phyloP scores from a whole-genome alignment of 53 echinoderm and acorn worm genomes.

The Echinarachnius parma region DNA sequence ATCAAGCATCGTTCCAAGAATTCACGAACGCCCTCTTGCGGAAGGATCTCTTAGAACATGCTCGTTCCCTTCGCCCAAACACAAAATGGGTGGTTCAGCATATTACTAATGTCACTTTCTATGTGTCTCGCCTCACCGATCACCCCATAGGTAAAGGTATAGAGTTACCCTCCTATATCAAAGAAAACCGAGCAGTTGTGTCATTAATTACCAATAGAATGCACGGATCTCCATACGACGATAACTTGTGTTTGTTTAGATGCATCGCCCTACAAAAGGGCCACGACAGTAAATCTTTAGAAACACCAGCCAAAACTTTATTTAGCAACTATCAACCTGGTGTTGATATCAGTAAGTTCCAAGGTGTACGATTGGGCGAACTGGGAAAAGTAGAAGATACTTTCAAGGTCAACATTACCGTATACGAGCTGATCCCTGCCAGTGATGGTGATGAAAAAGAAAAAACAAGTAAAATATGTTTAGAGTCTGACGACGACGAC shows the following conservation, averaged over 20 bases:
- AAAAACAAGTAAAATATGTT: too few species aligned
- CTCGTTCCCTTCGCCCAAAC: conserved; percentile 25
- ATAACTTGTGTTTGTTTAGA: conserved; percentile 31
- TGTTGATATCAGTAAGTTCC: not conserved
- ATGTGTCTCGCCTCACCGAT: conserved; percentile 12
- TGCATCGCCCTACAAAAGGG: conserved; percentile 3
- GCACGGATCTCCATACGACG: not conserved
- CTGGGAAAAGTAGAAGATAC: conserved; percentile 12
- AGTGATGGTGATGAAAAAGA: not conserved
- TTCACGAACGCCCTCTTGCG: not conserved
- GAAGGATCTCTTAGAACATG: conserved; percentile 16
- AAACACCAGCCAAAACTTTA: not conserved
- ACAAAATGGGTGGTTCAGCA: conserved; percentile 48
- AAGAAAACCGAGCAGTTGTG: not conserved
- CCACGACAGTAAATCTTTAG: not conserved
- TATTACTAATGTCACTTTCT: conserved; percentile 40
- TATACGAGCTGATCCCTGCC: conserved; percentile 7
- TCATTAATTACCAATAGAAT: conserved; percentile 1
- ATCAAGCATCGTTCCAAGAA: not conserved
- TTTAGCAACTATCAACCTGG: not conserved
- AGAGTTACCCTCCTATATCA: conserved; percentile 8
- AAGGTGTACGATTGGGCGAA: conserved; percentile 11
- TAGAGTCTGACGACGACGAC: too few species aligned
- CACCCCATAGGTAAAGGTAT: conserved; percentile 24
- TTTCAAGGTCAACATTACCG: conserved; percentile 16